Conservation (phyloP, 2,888 invertebrate genomes). For the Odontothrips loti region DNA sequence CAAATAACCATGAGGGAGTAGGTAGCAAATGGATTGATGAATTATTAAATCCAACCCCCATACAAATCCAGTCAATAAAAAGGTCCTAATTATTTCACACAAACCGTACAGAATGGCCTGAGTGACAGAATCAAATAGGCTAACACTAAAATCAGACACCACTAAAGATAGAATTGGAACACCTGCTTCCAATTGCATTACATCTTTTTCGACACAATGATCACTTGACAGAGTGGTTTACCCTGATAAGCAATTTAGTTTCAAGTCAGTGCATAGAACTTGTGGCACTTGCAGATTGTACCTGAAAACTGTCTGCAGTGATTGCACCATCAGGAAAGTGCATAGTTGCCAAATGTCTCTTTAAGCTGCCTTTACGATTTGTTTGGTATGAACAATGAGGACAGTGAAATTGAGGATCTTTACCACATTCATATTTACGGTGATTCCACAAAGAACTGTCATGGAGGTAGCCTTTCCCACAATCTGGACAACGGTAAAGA, state of each 20-base stretch:
- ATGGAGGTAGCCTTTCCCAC: constrained; percentile 41
- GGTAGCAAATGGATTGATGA: too few species aligned
- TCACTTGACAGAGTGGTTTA: too few species aligned
- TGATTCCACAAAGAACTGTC: constrained; percentile 41
- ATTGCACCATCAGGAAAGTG: neutral
- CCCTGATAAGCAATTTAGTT: neutral
- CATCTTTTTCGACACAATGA: too few species aligned
- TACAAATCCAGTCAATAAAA: too few species aligned
- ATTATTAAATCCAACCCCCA: too few species aligned
- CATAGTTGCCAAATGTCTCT: constrained; percentile 35
- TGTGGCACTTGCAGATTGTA: neutral
- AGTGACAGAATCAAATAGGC: too few species aligned
- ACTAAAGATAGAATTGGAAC: too few species aligned
- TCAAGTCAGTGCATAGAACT: neutral
- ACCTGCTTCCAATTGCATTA: too few species aligned
- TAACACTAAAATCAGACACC: too few species aligned
- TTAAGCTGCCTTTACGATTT: constrained; percentile 37
- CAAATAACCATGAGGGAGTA: too few species aligned
- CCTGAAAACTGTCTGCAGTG: neutral
- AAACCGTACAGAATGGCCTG: too few species aligned
- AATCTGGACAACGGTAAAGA: constrained; percentile 38
- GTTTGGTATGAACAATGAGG: constrained; percentile 34
- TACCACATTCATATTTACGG: constrained; percentile 43
- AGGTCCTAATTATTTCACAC: too few species aligned
- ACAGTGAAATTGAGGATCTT: constrained; percentile 38